Evolutionary conservation across 2,113 vertebrate species (phyloP).

Genomic region (Embiotoca jacksoni): DNA sequence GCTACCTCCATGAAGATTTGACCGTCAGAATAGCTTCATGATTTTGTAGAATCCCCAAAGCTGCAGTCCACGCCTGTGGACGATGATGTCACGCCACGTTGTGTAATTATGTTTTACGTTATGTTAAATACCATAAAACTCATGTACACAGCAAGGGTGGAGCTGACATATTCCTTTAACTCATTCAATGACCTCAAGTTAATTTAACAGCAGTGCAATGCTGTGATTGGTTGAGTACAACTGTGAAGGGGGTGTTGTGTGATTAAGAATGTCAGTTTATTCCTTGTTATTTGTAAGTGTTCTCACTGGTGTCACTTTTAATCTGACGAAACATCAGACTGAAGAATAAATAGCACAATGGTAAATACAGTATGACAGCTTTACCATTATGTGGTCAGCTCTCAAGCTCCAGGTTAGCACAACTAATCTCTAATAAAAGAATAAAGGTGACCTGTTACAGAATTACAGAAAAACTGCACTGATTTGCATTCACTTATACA

Average conservation of each 20-base stretch:
- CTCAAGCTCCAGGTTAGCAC: neutral
- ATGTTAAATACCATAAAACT: constrained; percentile 71
- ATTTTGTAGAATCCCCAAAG: constrained; percentile 51
- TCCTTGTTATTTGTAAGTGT: constrained; percentile 59
- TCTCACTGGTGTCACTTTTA: constrained; percentile 55
- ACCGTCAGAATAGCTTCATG: constrained; percentile 29
- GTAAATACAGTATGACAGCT: constrained; percentile 27
- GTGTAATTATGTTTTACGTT: constrained; percentile 68
- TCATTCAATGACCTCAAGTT: constrained; percentile 77
- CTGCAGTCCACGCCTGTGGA: constrained; percentile 58
- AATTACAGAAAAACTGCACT: too few relatives aligned
- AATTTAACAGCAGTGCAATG: constrained; percentile 43
- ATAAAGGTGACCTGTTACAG: neutral
- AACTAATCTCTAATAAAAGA: neutral
- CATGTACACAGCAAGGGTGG: constrained; percentile 68
- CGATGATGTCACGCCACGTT: constrained; percentile 69
- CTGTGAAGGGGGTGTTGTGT: constrained; percentile 25
- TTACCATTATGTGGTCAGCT: neutral
- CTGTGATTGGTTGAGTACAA: constrained; percentile 38
- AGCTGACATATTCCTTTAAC: constrained; percentile 72
- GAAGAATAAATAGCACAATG: constrained; percentile 14
- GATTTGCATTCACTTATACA: too few relatives aligned
- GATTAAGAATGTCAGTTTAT: constrained; percentile 57
- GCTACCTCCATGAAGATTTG: constrained; percentile 55
- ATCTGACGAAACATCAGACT: constrained; percentile 30